phyloP scores from a whole-genome alignment of 2,113 vertebrate genomes.

The Lophius piscatorius region DNA sequence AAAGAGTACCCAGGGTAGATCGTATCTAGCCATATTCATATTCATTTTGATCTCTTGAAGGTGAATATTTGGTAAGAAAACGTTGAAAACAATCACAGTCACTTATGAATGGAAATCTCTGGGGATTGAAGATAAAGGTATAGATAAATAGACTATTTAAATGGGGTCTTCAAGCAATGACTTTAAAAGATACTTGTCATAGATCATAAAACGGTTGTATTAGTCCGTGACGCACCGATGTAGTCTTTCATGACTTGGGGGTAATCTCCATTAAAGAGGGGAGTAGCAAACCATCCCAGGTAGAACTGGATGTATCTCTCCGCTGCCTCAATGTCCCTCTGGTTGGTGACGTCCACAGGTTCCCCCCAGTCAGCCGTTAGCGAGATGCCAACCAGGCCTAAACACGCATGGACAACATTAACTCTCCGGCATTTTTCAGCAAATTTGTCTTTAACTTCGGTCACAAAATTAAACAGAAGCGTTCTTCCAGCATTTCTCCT shows the following conservation, averaged over 20 bases:
- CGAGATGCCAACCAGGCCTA: constrained; percentile 90
- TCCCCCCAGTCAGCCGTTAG: constrained; percentile 89
- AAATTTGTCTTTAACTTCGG: not conserved
- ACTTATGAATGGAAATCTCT: too few species aligned
- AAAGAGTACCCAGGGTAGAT: too few species aligned
- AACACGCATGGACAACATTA: constrained; percentile 8
- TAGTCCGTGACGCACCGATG: constrained; percentile 75
- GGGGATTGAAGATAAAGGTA: too few species aligned
- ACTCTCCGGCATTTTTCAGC: not conserved
- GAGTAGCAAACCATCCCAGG: constrained; percentile 92
- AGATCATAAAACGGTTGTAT: not conserved
- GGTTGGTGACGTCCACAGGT: constrained; percentile 84
- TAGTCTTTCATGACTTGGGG: constrained; percentile 92
- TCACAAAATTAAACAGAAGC: not conserved
- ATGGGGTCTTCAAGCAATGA: too few species aligned
- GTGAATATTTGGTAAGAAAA: too few species aligned
- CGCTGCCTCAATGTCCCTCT: constrained; percentile 85
- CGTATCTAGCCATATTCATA: too few species aligned
- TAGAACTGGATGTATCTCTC: constrained; percentile 91
- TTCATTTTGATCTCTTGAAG: too few species aligned
- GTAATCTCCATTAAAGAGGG: constrained; percentile 90
- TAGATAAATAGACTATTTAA: too few species aligned
- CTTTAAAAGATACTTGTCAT: too few species aligned
- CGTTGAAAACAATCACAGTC: too few species aligned
- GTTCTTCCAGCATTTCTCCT: constrained; percentile 19